Conservation (phyloP, 2,113 vertebrate species). For the Pelecanus crispus region DNA sequence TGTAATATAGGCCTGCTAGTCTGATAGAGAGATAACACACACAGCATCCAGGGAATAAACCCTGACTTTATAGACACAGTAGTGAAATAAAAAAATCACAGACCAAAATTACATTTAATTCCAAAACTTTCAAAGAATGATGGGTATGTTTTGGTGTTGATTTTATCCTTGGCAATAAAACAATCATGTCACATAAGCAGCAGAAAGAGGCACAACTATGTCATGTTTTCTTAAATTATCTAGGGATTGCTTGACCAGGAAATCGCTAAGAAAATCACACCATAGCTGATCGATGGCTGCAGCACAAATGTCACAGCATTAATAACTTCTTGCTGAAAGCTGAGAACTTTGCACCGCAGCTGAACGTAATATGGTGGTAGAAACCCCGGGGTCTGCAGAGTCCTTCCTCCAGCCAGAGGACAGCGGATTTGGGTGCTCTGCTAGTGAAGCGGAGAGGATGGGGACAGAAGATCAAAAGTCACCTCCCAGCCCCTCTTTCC, state of each 20-base stretch:
- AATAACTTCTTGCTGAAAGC: background rate
- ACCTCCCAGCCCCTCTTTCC: background rate
- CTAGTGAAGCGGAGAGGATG: background rate
- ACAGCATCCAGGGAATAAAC: background rate
- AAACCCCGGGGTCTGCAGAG: background rate
- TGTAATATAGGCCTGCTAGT: background rate
- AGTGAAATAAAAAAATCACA: background rate
- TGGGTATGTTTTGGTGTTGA: background rate
- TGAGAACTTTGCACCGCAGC: background rate
- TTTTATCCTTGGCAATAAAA: background rate
- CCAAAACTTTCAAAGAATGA: background rate
- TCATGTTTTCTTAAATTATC: background rate
- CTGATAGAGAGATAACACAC: background rate
- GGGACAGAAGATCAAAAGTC: background rate
- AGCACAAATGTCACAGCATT: background rate
- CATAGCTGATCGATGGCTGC: background rate
- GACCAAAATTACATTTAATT: background rate
- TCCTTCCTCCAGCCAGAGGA: background rate
- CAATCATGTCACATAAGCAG: background rate
- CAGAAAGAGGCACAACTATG: background rate
- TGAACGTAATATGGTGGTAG: background rate
- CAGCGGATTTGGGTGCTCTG: background rate
- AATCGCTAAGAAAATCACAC: background rate
- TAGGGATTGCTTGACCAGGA: background rate
- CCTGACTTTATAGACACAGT: background rate